These are phyloP conservation scores for Ovis aries DNA, from an alignment of 2,113 vertebrate genomes.

Conservation along the genomic window DNA sequence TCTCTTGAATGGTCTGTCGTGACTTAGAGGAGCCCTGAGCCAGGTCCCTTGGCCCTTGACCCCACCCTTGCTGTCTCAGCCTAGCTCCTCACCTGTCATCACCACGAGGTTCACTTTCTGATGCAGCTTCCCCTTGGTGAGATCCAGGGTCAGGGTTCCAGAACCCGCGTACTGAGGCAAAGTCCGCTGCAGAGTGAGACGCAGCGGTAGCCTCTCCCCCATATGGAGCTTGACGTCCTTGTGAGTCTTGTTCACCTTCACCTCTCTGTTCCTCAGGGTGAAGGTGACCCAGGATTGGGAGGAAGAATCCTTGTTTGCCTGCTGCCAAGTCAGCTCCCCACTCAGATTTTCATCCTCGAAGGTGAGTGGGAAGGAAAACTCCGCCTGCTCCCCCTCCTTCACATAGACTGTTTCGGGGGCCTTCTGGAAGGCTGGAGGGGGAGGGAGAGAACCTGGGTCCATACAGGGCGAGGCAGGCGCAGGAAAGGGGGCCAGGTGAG, in stretches of 20 bases:
- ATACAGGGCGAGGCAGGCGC: rapidly evolving
- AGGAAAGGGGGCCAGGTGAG: neutral
- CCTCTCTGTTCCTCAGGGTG: neutral
- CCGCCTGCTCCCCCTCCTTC: neutral
- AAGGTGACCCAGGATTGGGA: neutral
- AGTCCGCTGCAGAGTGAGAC: conserved; percentile 32
- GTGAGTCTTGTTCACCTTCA: rapidly evolving
- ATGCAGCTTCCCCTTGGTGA: rapidly evolving
- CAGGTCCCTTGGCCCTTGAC: neutral
- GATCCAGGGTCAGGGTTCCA: conserved; percentile 15
- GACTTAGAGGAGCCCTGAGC: neutral
- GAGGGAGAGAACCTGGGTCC: neutral
- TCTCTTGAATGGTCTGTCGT: neutral
- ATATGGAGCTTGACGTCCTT: neutral
- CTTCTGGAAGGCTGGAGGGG: conserved; percentile 33
- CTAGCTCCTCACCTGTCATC: conserved; percentile 74
- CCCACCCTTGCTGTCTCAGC: neutral
- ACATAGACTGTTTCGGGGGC: neutral
- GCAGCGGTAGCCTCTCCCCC: rapidly evolving
- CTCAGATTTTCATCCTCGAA: neutral
- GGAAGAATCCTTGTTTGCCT: neutral
- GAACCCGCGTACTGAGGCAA: conserved; percentile 63
- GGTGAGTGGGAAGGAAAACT: conserved; percentile 46
- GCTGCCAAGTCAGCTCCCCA: conserved; percentile 46
- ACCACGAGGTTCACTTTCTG: conserved; percentile 72